Percentiles rank a stretch among this genome's conserved stretches.
These are phyloP conservation scores for Drosophila willistoni DNA, from an alignment of 1,140 invertebrate genomes.

Conservation along the genomic window DNA sequence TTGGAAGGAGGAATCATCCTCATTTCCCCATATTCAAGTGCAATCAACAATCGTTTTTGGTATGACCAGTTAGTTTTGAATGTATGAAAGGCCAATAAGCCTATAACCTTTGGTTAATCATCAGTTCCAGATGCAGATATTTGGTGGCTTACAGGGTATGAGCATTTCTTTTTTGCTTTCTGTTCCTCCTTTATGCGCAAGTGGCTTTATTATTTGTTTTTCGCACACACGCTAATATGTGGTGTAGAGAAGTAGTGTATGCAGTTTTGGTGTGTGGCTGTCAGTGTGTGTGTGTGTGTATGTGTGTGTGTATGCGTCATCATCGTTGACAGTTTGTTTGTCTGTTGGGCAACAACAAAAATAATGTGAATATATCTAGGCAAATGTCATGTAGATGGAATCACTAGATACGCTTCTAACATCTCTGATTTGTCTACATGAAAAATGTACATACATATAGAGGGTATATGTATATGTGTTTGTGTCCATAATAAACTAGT, in stretches of 20 bases:
- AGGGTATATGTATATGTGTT: too few relatives aligned
- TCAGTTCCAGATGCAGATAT: conserved; percentile 1
- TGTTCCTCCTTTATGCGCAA: conserved; percentile 55
- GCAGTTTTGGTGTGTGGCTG: conserved; percentile 22
- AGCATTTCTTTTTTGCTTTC: background rate
- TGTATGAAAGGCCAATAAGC: too few relatives aligned
- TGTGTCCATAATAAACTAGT: too few relatives aligned
- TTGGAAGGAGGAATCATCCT: too few relatives aligned
- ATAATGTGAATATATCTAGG: background rate
- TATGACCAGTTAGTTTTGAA: background rate
- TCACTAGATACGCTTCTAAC: conserved; percentile 9
- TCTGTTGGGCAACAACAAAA: conserved; percentile 7
- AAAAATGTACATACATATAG: too few relatives aligned
- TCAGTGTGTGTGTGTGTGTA: background rate
- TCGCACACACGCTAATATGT: conserved; percentile 57
- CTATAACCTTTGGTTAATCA: too few relatives aligned
- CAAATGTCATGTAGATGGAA: background rate
- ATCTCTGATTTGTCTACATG: background rate
- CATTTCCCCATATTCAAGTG: too few relatives aligned
- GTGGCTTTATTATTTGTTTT: conserved; percentile 78
- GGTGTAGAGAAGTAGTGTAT: conserved; percentile 7
- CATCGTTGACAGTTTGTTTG: conserved; percentile 47
- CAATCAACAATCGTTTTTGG: too few relatives aligned
- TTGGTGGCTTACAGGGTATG: background rate
- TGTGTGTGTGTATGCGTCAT: conserved; percentile 12